Evolutionary conservation across 2,113 vertebrate species (phyloP), one percentile per base, ranked within the genome.

Genomic region (Neotoma lepida): DNA sequence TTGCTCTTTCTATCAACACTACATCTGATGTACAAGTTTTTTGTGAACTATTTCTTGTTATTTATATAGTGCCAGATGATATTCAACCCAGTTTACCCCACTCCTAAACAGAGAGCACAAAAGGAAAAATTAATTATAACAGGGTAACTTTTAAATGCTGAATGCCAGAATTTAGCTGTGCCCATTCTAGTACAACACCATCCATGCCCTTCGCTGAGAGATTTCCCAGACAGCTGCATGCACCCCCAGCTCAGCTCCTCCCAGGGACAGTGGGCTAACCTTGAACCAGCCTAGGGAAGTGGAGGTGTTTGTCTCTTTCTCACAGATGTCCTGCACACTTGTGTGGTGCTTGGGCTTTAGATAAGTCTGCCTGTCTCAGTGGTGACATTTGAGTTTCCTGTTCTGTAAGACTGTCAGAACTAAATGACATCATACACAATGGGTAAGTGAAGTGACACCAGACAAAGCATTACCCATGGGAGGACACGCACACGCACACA

Each of bases 81-180:
- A 90, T 44, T 86, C 64, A 80, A 89, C 85, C 96, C 93, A 97
- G 28, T 41, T 26, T 2, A 68, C 26, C 6, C 8, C 20, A 33
- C 61, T 9, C 4, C 64, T 0, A 13, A 51, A 93, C 41, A 86
- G 90, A 92, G 98, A 97, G 95, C 95, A 68, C 92, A 97, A 17
- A 93, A 94, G 95, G 92, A 95, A 90, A 90, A 93, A 28, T 73
- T 56, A 71, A 35, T 39, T 77, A 5, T 76, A 54, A 87, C 93
- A 58, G 87, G 94, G 93, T 97, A 91, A 97, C 97, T 97, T 96
- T 87, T 56, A 98, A 97, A 96, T 49, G 89, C 91, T 97, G 96
- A 70, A 91, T 97, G 70, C 95, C 97, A 95, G 78, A 97, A 82
- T 97, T 97, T 96, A 96, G 86, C 96, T 97, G 82, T 98, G 97